These are phyloP conservation scores for Venusia cambrica DNA, from an alignment of 2,888 invertebrate species.

Conservation along the genomic window DNA sequence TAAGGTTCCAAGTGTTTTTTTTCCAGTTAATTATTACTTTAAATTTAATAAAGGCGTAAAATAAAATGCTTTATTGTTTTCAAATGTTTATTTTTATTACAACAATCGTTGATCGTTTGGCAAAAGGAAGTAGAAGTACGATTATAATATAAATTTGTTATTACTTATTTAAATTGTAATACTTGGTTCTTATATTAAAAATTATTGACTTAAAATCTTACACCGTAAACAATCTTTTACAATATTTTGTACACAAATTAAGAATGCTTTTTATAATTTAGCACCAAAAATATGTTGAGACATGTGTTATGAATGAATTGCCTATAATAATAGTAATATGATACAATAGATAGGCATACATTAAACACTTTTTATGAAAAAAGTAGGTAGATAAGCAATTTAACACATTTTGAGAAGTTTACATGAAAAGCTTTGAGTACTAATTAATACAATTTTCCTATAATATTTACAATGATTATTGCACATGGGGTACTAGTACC, in stretches of 20 bases:
- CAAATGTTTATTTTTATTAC: constrained; percentile 70
- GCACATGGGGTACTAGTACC: constrained; percentile 60
- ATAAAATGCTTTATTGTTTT: constrained; percentile 32
- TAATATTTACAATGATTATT: constrained; percentile 41
- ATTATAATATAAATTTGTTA: constrained; percentile 47
- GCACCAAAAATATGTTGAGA: constrained; percentile 70
- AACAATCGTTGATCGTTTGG: constrained; percentile 68
- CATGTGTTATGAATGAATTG: constrained; percentile 22
- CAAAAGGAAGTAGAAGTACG: constrained; percentile 61
- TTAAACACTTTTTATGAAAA: too few relatives aligned
- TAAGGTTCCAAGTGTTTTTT: too few relatives aligned
- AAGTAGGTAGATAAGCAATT: too few relatives aligned
- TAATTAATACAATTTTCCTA: constrained; percentile 9
- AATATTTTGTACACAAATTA: constrained; percentile 37
- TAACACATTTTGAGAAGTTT: too few relatives aligned
- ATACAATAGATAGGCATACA: too few relatives aligned
- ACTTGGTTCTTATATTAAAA: constrained; percentile 67
- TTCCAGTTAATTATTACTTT: too few relatives aligned
- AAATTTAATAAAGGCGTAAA: constrained; percentile 30
- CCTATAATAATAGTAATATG: too few relatives aligned
- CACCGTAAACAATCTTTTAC: constrained; percentile 15
- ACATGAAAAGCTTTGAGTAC: constrained; percentile 15
- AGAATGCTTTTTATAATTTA: constrained; percentile 47
- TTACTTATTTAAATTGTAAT: constrained; percentile 57
- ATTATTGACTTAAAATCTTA: constrained; percentile 38